Evolutionary conservation across 2,113 vertebrate genomes (phyloP).

Genomic region (Rhagologus leucostigma): DNA sequence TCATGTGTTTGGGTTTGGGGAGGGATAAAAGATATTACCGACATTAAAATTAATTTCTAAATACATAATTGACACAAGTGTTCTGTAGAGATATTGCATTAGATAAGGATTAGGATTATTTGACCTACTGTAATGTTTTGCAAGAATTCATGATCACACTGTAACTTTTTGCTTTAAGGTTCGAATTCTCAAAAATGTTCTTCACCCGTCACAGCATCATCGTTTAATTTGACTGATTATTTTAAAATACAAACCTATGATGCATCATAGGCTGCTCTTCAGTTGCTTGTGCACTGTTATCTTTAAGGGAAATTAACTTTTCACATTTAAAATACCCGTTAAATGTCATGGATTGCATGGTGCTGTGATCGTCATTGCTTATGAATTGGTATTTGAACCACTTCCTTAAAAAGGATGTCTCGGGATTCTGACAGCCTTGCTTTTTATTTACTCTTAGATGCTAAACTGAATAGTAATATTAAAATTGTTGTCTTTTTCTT

Average conservation of each 20-base stretch:
- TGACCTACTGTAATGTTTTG: neutral
- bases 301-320: neutral
- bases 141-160: neutral
- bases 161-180: neutral
- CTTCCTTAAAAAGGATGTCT: neutral
- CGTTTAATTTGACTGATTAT: neutral
- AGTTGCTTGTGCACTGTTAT: neutral
- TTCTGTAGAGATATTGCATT: neutral
- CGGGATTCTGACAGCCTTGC: neutral
- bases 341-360: neutral
- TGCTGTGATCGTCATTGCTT: neutral
- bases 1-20: neutral
- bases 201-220: accelerated
- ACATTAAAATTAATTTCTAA: neutral
- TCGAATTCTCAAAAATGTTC: neutral
- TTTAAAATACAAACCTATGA: neutral
- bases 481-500: neutral
- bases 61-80: accelerated
- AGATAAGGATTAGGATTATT: neutral
- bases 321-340: neutral
- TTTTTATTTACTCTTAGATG: neutral
- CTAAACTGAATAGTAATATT: neutral
- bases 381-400: neutral
- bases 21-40: neutral
- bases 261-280: neutral